Base-by-base conservation (phyloP, 2,797 vertebrate species). In the Gallinago nigripennis region DNA sequence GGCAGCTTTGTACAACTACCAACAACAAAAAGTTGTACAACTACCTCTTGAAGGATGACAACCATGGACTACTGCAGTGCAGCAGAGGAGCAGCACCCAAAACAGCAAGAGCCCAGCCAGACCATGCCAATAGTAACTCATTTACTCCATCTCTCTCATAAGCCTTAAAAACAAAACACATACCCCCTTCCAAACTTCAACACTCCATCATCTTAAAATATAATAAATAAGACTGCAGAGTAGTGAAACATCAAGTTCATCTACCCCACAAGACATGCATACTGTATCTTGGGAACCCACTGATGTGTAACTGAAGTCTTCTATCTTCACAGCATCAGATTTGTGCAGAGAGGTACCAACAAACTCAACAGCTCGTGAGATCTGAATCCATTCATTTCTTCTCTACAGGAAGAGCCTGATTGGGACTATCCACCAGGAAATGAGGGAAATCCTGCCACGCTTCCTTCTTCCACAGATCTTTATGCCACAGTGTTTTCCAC, bases 21-120 rank as follows among this genome's bases (percentile, higher is more conserved):
- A 46, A 46, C 45, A 46, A 46, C 20, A 46, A 54, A 43, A 39
- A 21, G 48, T 6, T 50, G 50, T 16, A 51, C 2, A 7, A 25
- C 24, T 24, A 2, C 12, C n/a, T 75, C 50, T 16, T 37, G 65
- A 69, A 63, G 46, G 37, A 21, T 3, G 1, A 64, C 68, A 50
- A 14, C 18, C 5, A 0, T 2, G 30, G 39, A n/a, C n/a, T 37
- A 1, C 0, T 11, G 33, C 18, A 23, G 50, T 5, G 27, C 41
- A 68, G 48, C 4, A 77, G 27, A 81, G 71, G 9, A 86, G 72
- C 48, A 90, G 45, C 58, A 72, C 30, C 31, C 30, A 50, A 60
- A 84, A 5, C 28, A 46, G 16, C n/a, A 51, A 20, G 27, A 87
- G 35, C 48, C 43, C 76, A 70, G 87, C 37, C 15, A 66, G 16